Conservation (phyloP, 92 coral and sea anemone species). For the Hydrozoanthus gracilis region DNA sequence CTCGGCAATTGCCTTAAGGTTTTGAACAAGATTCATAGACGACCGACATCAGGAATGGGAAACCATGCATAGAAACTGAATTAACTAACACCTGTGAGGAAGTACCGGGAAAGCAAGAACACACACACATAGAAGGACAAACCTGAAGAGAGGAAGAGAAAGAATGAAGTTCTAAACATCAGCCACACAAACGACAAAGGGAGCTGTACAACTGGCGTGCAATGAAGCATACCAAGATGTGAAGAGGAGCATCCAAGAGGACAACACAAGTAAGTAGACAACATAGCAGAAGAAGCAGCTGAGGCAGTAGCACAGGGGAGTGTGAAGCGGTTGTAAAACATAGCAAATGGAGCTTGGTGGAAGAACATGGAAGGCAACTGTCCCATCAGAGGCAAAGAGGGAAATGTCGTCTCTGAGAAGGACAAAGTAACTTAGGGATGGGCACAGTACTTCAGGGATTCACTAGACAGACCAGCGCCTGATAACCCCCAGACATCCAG, state of each 20-base stretch:
- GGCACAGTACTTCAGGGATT: conserved; percentile 19
- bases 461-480: conserved; percentile 24
- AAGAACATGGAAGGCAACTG: background rate
- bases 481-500: background rate
- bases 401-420: background rate
- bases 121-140: no score
- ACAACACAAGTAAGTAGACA: background rate
- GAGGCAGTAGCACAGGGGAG: background rate
- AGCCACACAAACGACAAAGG: background rate
- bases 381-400: conserved; percentile 1
- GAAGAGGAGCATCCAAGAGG: background rate
- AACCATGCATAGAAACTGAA: no score
- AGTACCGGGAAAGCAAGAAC: no score
- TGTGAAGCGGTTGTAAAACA: background rate
- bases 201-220: conserved; percentile 1
- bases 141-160: background rate
- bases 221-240: background rate
- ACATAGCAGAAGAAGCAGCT: background rate
- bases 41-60: no score
- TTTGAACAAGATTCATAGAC: no score
- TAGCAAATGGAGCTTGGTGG: conserved; percentile 3
- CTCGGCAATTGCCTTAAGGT: no score
- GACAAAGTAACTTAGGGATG: background rate
- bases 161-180: conserved; percentile 8
- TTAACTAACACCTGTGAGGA: no score